Percentiles rank a stretch among this genome's conserved stretches.
Conservation (phyloP, 1,140 invertebrate genomes). For the Drosophila fuyamai region DNA sequence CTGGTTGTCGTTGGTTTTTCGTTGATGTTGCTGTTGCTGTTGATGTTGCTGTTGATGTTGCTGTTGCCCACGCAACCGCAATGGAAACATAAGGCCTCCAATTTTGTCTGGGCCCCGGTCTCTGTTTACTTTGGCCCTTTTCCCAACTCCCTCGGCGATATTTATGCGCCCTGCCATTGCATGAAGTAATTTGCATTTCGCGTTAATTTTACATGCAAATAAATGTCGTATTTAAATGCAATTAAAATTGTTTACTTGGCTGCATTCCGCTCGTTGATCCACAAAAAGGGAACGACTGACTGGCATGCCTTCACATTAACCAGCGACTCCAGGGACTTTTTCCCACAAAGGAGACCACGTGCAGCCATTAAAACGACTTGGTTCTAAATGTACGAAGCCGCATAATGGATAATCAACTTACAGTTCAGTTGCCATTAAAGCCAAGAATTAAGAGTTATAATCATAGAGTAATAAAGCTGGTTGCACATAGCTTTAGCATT, state of each 20-base stretch:
- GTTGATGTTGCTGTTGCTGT: not conserved
- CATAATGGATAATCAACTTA: slow-evolving; percentile 51
- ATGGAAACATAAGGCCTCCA: slow-evolving; percentile 54
- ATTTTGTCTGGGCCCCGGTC: slow-evolving; percentile 18
- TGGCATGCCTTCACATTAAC: slow-evolving; percentile 53
- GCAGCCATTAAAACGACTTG: slow-evolving; percentile 50
- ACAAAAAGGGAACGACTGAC: slow-evolving; percentile 8
- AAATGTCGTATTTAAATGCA: slow-evolving; percentile 84
- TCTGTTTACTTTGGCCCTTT: slow-evolving; percentile 13
- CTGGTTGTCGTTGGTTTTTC: slow-evolving; percentile 8
- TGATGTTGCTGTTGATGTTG: slow-evolving; percentile 9
- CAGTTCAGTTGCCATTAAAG: too few species aligned
- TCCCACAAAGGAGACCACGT: slow-evolving; percentile 26
- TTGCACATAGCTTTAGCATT: too few species aligned
- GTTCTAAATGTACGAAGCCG: slow-evolving; percentile 68
- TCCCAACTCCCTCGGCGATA: slow-evolving; percentile 13
- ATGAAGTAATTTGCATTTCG: slow-evolving; percentile 76
- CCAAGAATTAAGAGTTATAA: too few species aligned
- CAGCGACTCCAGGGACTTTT: slow-evolving; percentile 10
- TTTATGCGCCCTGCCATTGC: slow-evolving; percentile 49
- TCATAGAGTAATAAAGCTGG: too few species aligned
- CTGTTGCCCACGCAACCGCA: slow-evolving; percentile 66
- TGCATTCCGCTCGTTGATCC: slow-evolving; percentile 57
- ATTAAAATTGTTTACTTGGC: slow-evolving; percentile 83
- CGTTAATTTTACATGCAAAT: slow-evolving; percentile 84